phyloP scores from a whole-genome alignment of 2,888 invertebrate genomes.

The Pogonocherus hispidulus region DNA sequence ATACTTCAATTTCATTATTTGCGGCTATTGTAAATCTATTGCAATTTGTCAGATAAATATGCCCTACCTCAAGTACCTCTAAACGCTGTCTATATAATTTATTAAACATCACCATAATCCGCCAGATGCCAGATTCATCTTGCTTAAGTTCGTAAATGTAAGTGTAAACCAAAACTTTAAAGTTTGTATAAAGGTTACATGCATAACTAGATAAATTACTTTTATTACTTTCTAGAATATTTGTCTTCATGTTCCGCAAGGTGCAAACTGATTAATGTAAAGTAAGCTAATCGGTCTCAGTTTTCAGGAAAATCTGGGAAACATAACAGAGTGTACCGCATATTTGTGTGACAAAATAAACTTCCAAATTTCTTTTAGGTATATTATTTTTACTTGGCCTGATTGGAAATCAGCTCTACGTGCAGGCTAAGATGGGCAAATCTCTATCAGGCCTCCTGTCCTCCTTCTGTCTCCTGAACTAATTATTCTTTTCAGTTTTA shows the following conservation, averaged over 20 bases:
- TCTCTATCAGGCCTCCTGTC: no score
- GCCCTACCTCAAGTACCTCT: neutral
- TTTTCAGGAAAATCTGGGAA: neutral
- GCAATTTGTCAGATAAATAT: neutral
- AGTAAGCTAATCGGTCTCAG: neutral
- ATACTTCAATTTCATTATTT: no score
- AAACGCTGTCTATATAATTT: neutral
- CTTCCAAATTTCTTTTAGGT: no score
- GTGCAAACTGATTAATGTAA: neutral
- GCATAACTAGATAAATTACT: neutral
- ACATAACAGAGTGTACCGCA: no score
- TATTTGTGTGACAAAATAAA: no score
- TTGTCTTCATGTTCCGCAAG: neutral
- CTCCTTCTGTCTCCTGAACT: no score
- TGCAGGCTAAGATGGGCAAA: no score
- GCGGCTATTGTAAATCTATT: neutral
- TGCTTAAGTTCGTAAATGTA: neutral
- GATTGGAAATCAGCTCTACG: no score
- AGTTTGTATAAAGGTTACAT: neutral
- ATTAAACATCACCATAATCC: neutral
- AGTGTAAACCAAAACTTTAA: neutral
- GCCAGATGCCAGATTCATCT: neutral
- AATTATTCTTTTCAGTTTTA: no score
- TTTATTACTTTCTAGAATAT: neutral
- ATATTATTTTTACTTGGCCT: no score